Evolutionary conservation across 2,113 vertebrate genomes (phyloP).

Genomic region (Anguilla japonica): DNA sequence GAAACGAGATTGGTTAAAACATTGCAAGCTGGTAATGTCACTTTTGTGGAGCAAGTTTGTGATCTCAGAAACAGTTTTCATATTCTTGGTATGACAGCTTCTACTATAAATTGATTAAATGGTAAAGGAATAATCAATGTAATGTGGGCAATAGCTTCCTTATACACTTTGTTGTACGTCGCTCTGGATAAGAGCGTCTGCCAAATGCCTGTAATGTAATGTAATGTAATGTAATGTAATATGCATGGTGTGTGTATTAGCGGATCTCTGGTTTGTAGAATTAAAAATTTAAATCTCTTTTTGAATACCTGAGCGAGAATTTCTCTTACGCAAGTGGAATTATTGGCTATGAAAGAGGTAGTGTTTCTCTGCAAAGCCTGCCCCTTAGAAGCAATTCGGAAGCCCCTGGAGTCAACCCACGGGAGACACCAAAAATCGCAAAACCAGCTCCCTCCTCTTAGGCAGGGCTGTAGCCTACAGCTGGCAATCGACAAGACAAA

Average conservation of each 20-base stretch:
- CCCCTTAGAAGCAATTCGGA: conserved; percentile 48
- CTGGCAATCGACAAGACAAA: conserved; percentile 58
- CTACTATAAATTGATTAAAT: no score
- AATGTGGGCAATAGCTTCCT: neutral
- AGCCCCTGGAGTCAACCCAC: conserved; percentile 39
- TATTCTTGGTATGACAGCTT: neutral
- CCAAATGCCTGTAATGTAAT: no score
- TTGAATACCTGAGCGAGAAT: neutral
- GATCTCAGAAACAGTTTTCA: neutral
- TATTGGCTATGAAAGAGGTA: conserved; percentile 61
- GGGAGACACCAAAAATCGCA: conserved; percentile 28
- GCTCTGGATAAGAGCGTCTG: no score
- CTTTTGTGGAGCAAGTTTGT: neutral
- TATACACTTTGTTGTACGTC: no score
- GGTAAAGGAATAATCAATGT: neutral
- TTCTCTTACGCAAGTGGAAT: conserved; percentile 36
- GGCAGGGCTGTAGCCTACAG: conserved; percentile 50
- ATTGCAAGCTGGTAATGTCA: neutral
- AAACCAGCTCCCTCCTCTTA: conserved; percentile 29
- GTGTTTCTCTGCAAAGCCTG: conserved; percentile 64
- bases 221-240: no score
- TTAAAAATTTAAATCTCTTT: neutral
- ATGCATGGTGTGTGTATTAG: neutral
- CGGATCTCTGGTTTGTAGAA: neutral
- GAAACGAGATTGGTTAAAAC: neutral